phyloP scores from a whole-genome alignment of 2,113 vertebrate genomes.

The Oncorhynchus gorbuscha region DNA sequence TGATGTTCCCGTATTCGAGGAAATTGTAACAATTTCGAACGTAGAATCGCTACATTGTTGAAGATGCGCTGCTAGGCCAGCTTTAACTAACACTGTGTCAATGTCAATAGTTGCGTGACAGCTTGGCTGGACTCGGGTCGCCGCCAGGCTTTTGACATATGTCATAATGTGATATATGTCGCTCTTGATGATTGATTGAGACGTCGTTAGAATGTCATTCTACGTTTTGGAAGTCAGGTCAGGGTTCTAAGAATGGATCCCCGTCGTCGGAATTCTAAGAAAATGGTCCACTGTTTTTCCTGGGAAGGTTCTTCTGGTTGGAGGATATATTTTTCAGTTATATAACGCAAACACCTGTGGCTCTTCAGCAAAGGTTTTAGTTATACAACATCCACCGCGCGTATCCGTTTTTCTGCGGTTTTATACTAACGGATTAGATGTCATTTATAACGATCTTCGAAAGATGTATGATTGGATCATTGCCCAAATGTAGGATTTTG shows the following conservation, averaged over 20 bases:
- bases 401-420: not conserved
- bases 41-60: not conserved
- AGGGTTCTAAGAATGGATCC: too few species aligned
- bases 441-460: not conserved
- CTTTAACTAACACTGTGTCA: not conserved
- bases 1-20: not conserved
- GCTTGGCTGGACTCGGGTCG: not conserved
- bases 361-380: slow-evolving; percentile 28
- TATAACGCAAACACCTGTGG: slow-evolving; percentile 69
- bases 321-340: slow-evolving; percentile 37
- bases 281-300: slow-evolving; percentile 19
- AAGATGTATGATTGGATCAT: too few species aligned
- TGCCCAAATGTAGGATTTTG: too few species aligned
- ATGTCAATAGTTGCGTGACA: slow-evolving; percentile 7
- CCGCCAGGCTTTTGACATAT: not conserved
- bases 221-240: not conserved
- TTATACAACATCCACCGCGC: not conserved
- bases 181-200: not conserved
- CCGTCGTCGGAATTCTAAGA: not conserved
- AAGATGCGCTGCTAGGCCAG: not conserved
- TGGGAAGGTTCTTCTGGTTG: slow-evolving; percentile 35
- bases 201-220: not conserved
- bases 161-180: not conserved
- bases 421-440: not conserved
- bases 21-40: not conserved